Base-by-base conservation (phyloP, 2,888 invertebrate genomes). In the Cerastoderma edule region DNA sequence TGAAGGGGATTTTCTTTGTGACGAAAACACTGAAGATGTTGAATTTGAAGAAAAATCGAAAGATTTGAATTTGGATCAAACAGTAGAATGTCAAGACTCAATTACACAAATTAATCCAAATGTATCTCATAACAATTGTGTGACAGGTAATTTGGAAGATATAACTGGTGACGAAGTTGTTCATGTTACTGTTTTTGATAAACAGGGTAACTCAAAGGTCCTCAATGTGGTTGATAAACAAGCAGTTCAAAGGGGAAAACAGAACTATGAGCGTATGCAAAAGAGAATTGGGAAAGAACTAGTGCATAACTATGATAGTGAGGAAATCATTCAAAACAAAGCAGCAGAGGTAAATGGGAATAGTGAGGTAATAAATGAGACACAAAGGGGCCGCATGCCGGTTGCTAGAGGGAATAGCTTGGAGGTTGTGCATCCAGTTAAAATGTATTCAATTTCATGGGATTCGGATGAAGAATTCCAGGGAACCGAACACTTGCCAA, bases 171-270 rank as follows among this genome's bases (percentile, higher is more conserved):
- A 39, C 27, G 67, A 67, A 28, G 54, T 67, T 33, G 46, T 80
- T 27, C 70, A 80, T 39, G 67, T 80, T 2, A 75, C 67, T 24
- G 76, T 80, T 8, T 22, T 39, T 35, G 77, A 63, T 24, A 72
- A 63, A 46, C 22, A 57, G 54, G 80, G 80, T 28, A 46, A 46
- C 39, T 60, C 65, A 24, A 71, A 66, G 22, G 65, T 76, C 0
- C 53, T 80, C 10, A 80, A 46, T 60, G 65, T 80, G 39, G 46
- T 67, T 10, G 80, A 80, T 44, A 75, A 75, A 70, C 69, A 79
- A 33, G 67, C 72, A 44, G 70, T 75, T 24, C n/a, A 24, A 28
- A 48, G 53, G n/a, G n/a, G n/a, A n/a, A n/a, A n/a, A n/a, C n/a
- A n/a, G n/a, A n/a, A n/a, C n/a, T n/a, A n/a, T n/a, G n/a, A n/a